These are phyloP conservation scores for Cancer borealis DNA, from an alignment of 2,888 invertebrate species.

Conservation along the genomic window DNA sequence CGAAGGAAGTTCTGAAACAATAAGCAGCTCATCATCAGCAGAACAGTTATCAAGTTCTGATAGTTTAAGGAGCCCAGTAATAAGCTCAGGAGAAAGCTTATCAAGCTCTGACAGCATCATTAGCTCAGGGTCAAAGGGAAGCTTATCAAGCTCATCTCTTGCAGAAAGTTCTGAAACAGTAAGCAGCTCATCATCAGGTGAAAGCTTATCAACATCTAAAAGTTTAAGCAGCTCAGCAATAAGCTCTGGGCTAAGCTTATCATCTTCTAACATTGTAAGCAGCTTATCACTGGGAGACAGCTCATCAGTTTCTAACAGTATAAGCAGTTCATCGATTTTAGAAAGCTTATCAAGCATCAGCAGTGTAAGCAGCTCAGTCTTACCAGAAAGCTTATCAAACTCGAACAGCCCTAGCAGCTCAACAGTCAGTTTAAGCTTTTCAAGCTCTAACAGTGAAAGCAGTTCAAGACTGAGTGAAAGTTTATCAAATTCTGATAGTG, in stretches of 20 bases:
- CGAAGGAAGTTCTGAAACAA: too few species aligned
- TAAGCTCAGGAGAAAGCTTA: not conserved
- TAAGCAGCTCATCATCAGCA: too few species aligned
- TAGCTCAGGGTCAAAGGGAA: too few species aligned
- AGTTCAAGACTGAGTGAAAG: not conserved
- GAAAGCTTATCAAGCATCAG: not conserved
- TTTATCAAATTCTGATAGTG: not conserved
- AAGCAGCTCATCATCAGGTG: not conserved
- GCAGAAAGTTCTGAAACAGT: too few species aligned
- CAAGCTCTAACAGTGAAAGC: not conserved
- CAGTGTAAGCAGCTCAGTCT: not conserved
- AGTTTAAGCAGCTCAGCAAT: not conserved
- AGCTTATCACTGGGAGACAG: not conserved
- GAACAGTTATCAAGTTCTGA: too few species aligned
- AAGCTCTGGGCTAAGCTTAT: not conserved
- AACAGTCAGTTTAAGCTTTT: not conserved
- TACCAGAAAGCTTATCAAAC: not conserved
- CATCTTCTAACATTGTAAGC: not conserved
- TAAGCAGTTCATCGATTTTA: not conserved
- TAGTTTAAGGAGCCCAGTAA: not conserved
- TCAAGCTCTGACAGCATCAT: not conserved
- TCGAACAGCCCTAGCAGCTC: not conserved
- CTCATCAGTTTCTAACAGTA: not conserved
- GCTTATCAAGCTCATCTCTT: too few species aligned
- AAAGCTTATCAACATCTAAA: not conserved